Base-by-base conservation (phyloP, 2,113 vertebrate species). In the Paratilapia polleni region DNA sequence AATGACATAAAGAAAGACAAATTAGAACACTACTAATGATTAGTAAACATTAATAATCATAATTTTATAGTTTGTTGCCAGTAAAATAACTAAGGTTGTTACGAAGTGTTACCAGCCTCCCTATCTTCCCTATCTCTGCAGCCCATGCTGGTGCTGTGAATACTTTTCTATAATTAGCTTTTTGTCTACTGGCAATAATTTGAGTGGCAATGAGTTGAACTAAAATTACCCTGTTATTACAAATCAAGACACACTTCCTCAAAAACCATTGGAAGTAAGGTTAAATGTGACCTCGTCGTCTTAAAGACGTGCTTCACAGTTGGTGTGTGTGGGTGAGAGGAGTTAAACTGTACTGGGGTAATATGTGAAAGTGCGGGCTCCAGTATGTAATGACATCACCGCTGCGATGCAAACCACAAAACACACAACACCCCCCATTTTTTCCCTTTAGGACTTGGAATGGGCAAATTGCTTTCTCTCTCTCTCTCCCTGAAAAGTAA, bases 391-490 rank as follows among this genome's bases (percentile, higher is more conserved):
- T 89, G 79, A 88, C 77, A 68, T 68, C 41, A 49, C 74, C 36
- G 24, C 54, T 84, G 70, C 47, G 61, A 77, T 57, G 56, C 26
- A 84, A 87, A 89, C 81, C 89, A 75, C 80, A 78, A 70, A 78
- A 88, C 22, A 76, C 75, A 86, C 80, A 86, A 83, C 66, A 86
- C 77, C 70, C 70, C 84, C 6, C 28, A 22, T 22, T 82, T 81
- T 59, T 80, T 59, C 79, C 81, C 61, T 82, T 8, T 66, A 74
- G 57, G 14, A 47, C 41, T 28, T 43, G 47, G 64, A 49, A 68
- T 68, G 26, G 41, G 64, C 24, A 49, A 12, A 49, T 47, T 68
- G 24, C 5, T 10, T 36, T 66, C 62, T 22, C 62, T 24, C 63
- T 41, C 38, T 41, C 38, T 11, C 66, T 56, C 11, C 17, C 9